Evolutionary conservation across 2,113 vertebrate species (phyloP).

Genomic region (Crotalus viridis): DNA sequence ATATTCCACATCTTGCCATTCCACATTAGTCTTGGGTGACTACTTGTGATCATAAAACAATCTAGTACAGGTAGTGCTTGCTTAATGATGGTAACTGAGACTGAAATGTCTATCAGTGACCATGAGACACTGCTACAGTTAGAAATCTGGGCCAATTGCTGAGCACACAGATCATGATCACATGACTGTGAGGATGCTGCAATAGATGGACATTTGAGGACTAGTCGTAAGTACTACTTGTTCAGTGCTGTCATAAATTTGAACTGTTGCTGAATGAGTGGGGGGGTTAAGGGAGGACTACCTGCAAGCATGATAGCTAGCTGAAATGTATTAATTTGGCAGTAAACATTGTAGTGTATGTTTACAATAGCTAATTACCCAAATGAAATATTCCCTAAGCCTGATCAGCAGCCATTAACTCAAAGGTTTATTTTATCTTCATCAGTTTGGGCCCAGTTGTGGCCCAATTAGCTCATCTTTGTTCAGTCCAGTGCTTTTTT

Average conservation of each 20-base stretch:
- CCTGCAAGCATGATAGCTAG: neutral
- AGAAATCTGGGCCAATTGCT: no score
- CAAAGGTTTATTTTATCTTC: neutral
- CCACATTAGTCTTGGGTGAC: neutral
- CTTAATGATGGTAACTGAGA: no score
- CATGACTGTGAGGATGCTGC: no score
- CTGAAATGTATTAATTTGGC: neutral
- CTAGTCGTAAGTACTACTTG: no score
- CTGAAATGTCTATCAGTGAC: no score
- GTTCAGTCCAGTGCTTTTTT: neutral
- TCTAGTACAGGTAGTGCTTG: no score
- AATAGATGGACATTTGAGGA: no score
- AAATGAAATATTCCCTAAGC: neutral
- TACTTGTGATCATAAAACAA: neutral
- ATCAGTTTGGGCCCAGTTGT: neutral
- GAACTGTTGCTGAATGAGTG: neutral
- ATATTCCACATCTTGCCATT: neutral
- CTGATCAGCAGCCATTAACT: neutral
- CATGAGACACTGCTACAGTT: no score
- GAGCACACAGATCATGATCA: no score
- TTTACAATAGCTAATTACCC: neutral
- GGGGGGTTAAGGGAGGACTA: neutral
- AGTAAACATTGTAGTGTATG: neutral
- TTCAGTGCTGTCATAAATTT: no score
- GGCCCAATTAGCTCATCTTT: neutral